Percentiles rank a stretch among this genome's conserved stretches.
Evolutionary conservation across 2,888 invertebrate species (phyloP).

Genomic region (Stenchaetothrips biformis): DNA sequence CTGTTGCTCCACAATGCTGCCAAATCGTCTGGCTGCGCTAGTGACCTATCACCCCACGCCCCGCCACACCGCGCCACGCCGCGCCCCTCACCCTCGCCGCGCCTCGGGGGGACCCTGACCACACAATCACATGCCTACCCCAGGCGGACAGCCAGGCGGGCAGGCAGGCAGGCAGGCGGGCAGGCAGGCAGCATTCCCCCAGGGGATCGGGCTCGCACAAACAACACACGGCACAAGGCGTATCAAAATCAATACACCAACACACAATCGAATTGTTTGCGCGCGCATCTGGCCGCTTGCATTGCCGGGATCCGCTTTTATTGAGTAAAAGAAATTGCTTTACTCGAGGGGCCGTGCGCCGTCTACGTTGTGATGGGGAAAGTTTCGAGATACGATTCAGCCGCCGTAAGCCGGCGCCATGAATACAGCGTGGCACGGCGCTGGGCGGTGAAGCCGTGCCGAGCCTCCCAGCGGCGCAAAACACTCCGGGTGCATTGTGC

Average conservation of each 20-base stretch:
- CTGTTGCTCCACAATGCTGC: conserved; percentile 15
- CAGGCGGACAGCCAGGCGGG: background rate
- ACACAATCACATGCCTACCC: conserved; percentile 8
- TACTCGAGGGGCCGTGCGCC: background rate
- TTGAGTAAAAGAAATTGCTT: conserved; percentile 24
- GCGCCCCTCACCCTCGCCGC: background rate
- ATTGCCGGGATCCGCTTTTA: background rate
- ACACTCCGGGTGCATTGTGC: background rate
- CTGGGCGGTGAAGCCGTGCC: no score
- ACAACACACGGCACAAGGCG: no score
- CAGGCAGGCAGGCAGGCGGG: no score
- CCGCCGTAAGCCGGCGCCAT: conserved; percentile 1
- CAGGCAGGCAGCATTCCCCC: no score
- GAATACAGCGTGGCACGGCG: background rate
- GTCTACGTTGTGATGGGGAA: conserved; percentile 15
- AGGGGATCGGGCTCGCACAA: no score
- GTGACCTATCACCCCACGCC: background rate
- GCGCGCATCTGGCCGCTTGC: no score
- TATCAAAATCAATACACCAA: no score
- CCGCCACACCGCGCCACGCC: background rate
- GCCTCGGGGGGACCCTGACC: background rate
- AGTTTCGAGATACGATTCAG: conserved; percentile 12
- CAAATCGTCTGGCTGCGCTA: background rate
- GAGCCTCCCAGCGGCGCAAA: no score
- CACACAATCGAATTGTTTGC: no score